Percentiles rank a stretch among this genome's conserved stretches.
Conservation (phyloP, 2,113 vertebrate genomes). For the Dromas ardeola region DNA sequence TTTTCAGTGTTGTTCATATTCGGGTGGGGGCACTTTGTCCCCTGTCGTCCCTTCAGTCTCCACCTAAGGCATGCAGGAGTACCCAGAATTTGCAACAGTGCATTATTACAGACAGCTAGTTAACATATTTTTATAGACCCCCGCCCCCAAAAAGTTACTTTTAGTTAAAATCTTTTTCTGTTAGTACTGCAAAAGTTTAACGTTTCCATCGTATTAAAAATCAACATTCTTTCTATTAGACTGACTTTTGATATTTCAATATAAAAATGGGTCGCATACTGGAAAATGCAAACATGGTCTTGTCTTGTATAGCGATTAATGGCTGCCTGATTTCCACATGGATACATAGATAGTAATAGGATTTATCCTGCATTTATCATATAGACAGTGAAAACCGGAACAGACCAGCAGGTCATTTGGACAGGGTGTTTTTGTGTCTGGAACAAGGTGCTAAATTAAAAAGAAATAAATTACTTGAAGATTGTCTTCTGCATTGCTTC, state of each 20-base stretch:
- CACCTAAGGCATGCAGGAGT: not conserved
- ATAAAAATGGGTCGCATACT: not conserved
- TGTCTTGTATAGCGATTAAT: not conserved
- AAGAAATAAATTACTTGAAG: not conserved
- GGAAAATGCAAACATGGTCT: not conserved
- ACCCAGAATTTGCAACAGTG: not conserved
- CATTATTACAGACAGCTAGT: not conserved
- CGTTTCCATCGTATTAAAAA: not conserved
- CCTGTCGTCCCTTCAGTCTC: rapidly evolving
- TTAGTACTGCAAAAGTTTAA: not conserved
- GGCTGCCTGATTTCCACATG: not conserved
- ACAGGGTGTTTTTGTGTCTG: not conserved
- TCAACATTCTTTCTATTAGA: not conserved
- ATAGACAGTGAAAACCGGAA: not conserved
- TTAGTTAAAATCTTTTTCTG: not conserved
- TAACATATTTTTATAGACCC: not conserved
- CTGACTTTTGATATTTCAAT: not conserved
- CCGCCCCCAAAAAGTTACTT: rapidly evolving
- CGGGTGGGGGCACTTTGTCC: not conserved
- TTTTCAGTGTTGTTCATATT: not conserved
- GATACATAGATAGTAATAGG: not conserved
- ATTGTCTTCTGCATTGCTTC: not conserved
- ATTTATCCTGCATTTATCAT: not conserved
- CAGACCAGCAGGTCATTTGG: not conserved
- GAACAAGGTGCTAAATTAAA: not conserved